Evolutionary conservation across 1,140 invertebrate genomes (phyloP).

Genomic region (Stegodyphus mimosarum): DNA sequence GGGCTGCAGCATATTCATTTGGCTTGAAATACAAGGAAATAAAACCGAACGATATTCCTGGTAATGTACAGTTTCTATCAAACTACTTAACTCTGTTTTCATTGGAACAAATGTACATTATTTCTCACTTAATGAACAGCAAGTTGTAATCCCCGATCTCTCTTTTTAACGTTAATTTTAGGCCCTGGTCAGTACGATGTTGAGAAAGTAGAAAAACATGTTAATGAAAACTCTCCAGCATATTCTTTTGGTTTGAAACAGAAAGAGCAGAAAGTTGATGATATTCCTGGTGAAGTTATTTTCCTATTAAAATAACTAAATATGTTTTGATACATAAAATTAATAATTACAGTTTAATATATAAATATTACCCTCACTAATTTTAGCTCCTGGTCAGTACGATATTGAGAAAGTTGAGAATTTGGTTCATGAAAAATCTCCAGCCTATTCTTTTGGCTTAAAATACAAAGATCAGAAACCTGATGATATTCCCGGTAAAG

Average conservation of each 20-base stretch:
- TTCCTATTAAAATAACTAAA: too few species aligned
- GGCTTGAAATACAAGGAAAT: conserved; percentile 72
- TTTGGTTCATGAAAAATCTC: conserved; percentile 72
- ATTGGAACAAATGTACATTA: background rate
- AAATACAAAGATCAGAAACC: conserved; percentile 70
- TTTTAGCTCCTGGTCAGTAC: conserved; percentile 69
- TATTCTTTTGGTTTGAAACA: conserved; percentile 78
- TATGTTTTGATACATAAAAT: background rate
- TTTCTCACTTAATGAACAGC: background rate
- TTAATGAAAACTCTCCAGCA: conserved; percentile 63
- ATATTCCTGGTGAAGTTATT: conserved; percentile 70
- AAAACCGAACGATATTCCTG: conserved; percentile 72
- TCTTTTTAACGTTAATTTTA: too few species aligned
- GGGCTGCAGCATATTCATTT: conserved; percentile 78
- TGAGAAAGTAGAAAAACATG: background rate
- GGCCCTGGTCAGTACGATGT: conserved; percentile 45
- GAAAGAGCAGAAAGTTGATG: conserved; percentile 68
- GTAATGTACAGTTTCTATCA: conserved; percentile 66
- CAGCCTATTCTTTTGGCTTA: conserved; percentile 78
- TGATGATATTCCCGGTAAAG: too few species aligned
- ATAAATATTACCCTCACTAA: too few species aligned
- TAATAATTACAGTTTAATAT: background rate
- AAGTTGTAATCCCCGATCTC: too few species aligned
- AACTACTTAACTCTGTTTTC: background rate
- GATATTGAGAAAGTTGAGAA: conserved; percentile 79